Evolutionary conservation across 2,113 vertebrate genomes (phyloP).

Genomic region (Xyliphius kryptos): DNA sequence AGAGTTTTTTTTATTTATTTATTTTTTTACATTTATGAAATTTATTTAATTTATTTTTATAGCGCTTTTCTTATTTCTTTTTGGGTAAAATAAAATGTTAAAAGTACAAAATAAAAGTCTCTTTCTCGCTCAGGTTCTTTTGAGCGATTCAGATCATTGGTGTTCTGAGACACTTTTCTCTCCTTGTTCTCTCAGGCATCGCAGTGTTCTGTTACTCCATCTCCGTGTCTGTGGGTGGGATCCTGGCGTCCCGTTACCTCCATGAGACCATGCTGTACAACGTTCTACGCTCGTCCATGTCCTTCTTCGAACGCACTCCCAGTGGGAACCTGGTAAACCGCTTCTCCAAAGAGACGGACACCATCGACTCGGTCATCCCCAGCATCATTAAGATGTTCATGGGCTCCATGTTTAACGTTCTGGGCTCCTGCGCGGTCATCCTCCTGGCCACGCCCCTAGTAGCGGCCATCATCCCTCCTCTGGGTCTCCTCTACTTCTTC

Average conservation of each 20-base stretch:
- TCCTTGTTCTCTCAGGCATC: slow-evolving; percentile 63
- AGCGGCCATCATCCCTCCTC: slow-evolving; percentile 75
- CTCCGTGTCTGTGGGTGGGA: slow-evolving; percentile 80
- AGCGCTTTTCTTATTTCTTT: too few relatives aligned
- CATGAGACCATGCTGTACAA: slow-evolving; percentile 80
- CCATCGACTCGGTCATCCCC: slow-evolving; percentile 85
- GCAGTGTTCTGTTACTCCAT: slow-evolving; percentile 85
- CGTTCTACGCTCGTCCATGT: slow-evolving; percentile 82
- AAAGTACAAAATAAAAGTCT: too few relatives aligned
- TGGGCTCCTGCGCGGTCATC: slow-evolving; percentile 79
- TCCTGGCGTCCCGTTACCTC: slow-evolving; percentile 80
- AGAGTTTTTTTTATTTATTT: too few relatives aligned
- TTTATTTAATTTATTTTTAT: too few relatives aligned
- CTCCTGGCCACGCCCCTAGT: slow-evolving; percentile 82
- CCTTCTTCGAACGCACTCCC: slow-evolving; percentile 92
- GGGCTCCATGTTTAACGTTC: slow-evolving; percentile 82
- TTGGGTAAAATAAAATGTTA: too few relatives aligned
- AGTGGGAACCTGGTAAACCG: slow-evolving; percentile 95
- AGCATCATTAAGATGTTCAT: slow-evolving; percentile 94
- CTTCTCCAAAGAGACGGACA: slow-evolving; percentile 93
- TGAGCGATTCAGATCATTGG: too few relatives aligned
- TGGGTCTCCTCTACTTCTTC: slow-evolving; percentile 86
- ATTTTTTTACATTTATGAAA: too few relatives aligned
- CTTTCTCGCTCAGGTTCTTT: too few relatives aligned
- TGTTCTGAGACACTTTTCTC: too few relatives aligned